Percentiles rank a stretch among this genome's conserved stretches.
phyloP scores from a whole-genome alignment of 2,113 vertebrate species.

The Talpa occidentalis region DNA sequence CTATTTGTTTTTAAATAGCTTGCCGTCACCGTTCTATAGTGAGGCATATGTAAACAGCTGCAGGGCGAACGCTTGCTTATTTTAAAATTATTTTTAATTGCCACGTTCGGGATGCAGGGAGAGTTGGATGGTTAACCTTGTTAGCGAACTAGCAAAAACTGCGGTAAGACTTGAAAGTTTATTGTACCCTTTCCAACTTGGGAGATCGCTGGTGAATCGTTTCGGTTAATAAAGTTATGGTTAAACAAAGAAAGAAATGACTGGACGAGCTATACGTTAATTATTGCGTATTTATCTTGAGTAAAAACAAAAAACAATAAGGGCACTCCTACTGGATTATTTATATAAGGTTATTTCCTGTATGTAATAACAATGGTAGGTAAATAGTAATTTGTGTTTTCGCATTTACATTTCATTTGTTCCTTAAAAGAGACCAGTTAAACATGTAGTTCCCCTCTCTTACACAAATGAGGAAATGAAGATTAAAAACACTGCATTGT shows the following conservation, averaged over 20 bases:
- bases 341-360: constrained; percentile 39
- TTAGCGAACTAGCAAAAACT: not conserved
- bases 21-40: not conserved
- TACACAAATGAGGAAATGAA: not conserved
- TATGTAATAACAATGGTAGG: not conserved
- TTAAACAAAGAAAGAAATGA: constrained; percentile 39
- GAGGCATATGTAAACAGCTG: not conserved
- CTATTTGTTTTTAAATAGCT: not conserved
- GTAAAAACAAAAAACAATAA: constrained; percentile 30
- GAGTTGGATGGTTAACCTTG: not conserved
- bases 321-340: not conserved
- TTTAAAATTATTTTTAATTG: not conserved
- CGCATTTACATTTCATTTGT: not conserved
- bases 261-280: not conserved
- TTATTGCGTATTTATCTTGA: constrained; percentile 33
- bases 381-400: constrained; percentile 22
- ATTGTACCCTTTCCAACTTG: constrained; percentile 50
- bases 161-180: constrained; percentile 51
- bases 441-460: not conserved
- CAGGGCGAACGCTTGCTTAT: not conserved
- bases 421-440: not conserved
- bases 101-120: not conserved
- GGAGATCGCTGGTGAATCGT: not conserved
- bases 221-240: constrained; percentile 51
- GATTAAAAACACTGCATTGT: not conserved